Percentiles rank a stretch among this genome's conserved stretches.
Conservation (phyloP, 2,113 vertebrate species). For the Coturnix japonica region DNA sequence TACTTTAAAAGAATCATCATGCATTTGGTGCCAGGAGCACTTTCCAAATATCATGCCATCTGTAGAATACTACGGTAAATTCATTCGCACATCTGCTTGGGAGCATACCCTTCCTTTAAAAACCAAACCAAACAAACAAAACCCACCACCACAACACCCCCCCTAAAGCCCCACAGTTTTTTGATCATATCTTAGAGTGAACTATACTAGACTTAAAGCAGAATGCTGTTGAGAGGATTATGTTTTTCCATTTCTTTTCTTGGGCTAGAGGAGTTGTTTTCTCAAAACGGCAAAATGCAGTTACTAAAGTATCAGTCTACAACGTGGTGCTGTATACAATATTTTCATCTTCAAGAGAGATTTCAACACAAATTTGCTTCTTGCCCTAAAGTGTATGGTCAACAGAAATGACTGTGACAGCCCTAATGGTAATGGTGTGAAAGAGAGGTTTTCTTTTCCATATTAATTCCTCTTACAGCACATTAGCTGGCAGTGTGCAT, state of each 20-base stretch:
- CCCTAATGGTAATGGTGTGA: neutral
- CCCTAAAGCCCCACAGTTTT: neutral
- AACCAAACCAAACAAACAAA: neutral
- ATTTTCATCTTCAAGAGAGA: neutral
- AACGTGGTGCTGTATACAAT: neutral
- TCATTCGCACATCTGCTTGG: neutral
- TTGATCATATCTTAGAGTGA: neutral
- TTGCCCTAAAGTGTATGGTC: neutral
- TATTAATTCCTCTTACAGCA: neutral
- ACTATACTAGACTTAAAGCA: neutral
- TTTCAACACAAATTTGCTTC: neutral
- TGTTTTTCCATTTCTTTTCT: neutral
- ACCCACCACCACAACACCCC: too few species aligned
- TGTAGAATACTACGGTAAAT: slow-evolving; percentile 28
- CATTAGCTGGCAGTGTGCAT: too few species aligned
- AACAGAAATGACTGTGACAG: neutral
- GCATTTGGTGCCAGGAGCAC: slow-evolving; percentile 3
- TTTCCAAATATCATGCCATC: slow-evolving; percentile 31
- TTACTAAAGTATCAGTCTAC: neutral
- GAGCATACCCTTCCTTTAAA: neutral
- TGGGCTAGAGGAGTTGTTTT: neutral
- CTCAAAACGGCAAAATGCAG: neutral
- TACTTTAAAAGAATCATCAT: slow-evolving; percentile 15
- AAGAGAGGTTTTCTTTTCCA: neutral
- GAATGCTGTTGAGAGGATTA: neutral